Evolutionary conservation across 2,113 vertebrate species (phyloP), one percentile per base, ranked within the genome.

Genomic region (Hemichromis elongatus): DNA sequence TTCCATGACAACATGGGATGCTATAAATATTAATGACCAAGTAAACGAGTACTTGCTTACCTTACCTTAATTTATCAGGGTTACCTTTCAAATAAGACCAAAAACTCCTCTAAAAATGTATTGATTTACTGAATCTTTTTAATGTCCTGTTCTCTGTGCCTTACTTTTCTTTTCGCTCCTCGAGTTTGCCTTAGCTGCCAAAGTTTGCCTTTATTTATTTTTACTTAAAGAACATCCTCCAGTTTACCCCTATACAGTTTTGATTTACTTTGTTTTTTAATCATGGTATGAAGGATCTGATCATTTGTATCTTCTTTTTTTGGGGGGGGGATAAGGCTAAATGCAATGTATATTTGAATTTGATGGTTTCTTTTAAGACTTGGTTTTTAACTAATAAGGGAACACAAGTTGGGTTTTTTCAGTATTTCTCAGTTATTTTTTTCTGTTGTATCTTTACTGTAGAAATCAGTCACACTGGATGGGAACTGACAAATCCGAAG

Each of bases 391-490:
- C 70, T 81, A 40, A 79, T 8, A 42, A 86, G 79, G 86, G 59
- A 89, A 82, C 8, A n/a, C 35, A 8, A 9, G 35, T 5, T 5
- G 2, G 3, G 3, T 9, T 9, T 55, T 73, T 35, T 42, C 42
- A 24, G 21, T 45, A n/a, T 70, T 80, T 21, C 37, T 80, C 13
- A 6, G 2, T 86, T 6, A 50, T 57, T 80, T 75, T 75, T 77
- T 83, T 83, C 26, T 91, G 79, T 88, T 77, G 54, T 86, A n/a
- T 78, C 91, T 88, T 94, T 94, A 94, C 94, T 95, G 93, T 96
- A 91, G 90, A 79, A 86, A 90, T 89, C 82, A 86, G 82, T 90
- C 87, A 95, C 95, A 96, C 95, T 96, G 95, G 94, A 96, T 87
- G 86, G 80, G 81, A 94, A 89, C 82, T 85, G 90, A 92, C 80